Evolutionary conservation across 2,888 invertebrate species (phyloP).

Genomic region (Ormyrus thymus): DNA sequence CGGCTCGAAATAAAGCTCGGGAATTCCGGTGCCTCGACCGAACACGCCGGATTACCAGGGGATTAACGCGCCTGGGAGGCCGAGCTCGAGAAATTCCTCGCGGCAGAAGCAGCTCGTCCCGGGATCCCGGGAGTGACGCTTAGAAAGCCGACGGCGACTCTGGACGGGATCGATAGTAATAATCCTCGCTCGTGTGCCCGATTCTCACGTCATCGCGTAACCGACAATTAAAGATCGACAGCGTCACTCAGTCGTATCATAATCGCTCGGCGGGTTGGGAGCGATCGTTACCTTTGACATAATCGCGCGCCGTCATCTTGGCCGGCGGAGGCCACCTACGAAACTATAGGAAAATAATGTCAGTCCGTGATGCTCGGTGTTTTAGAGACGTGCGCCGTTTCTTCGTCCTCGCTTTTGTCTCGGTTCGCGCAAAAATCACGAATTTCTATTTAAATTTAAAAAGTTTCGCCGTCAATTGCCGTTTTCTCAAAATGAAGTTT

Average conservation of each 20-base stretch:
- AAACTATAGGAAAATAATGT: too few species aligned
- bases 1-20: slow-evolving; percentile 9
- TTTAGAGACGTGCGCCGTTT: too few species aligned
- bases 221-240: slow-evolving; percentile 42
- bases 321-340: too few species aligned
- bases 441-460: too few species aligned
- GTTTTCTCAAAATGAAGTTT: too few species aligned
- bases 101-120: too few species aligned
- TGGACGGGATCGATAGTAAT: slow-evolving; percentile 18
- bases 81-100: not conserved
- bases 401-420: too few species aligned
- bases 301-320: slow-evolving; percentile 42
- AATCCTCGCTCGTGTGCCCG: slow-evolving; percentile 16
- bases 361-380: too few species aligned
- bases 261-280: slow-evolving; percentile 37
- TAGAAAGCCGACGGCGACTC: not conserved
- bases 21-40: not conserved
- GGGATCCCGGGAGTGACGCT: not conserved
- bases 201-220: slow-evolving; percentile 39
- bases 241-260: slow-evolving; percentile 39
- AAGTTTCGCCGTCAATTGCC: too few species aligned
- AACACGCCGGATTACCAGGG: slow-evolving; percentile 14
- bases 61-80: not conserved
- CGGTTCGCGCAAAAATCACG: too few species aligned
- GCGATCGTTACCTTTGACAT: slow-evolving; percentile 48